Percentiles rank a stretch among this genome's conserved stretches.
These are phyloP conservation scores for Synergus laeviventris DNA, from an alignment of 2,888 invertebrate genomes.

Conservation along the genomic window DNA sequence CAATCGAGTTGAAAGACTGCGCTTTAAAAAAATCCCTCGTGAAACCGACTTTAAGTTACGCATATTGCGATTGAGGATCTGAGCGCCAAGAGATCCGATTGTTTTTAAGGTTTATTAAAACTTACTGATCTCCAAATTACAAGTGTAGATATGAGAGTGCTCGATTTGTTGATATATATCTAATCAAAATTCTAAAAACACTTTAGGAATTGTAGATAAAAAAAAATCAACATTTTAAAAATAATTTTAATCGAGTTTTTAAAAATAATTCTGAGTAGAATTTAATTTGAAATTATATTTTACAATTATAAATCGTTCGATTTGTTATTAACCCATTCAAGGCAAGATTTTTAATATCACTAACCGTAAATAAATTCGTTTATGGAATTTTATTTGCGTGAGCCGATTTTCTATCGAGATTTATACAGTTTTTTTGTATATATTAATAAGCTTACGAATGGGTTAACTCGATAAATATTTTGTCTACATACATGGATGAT, in stretches of 20 bases:
- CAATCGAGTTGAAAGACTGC: constrained; percentile 35
- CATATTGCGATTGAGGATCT: constrained; percentile 28
- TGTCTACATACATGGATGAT: neutral
- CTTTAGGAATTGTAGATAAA: constrained; percentile 16
- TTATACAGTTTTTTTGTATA: constrained; percentile 29
- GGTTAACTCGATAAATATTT: constrained; percentile 19
- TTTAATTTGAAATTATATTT: constrained; percentile 12
- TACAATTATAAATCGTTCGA: constrained; percentile 11
- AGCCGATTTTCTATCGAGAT: constrained; percentile 13
- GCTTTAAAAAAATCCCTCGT: neutral
- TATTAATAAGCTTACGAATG: constrained; percentile 22
- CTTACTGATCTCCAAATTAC: constrained; percentile 39
- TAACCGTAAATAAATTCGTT: constrained; percentile 4
- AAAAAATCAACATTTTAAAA: constrained; percentile 10
- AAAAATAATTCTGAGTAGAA: neutral
- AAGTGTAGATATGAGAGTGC: constrained; percentile 32
- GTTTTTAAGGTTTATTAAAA: constrained; percentile 39
- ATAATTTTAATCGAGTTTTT: neutral
- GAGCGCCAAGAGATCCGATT: constrained; percentile 26
- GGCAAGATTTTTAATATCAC: neutral
- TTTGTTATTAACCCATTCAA: constrained; percentile 32
- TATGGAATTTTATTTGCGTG: neutral
- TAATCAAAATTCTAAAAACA: constrained; percentile 23
- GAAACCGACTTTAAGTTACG: neutral
- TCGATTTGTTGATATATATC: constrained; percentile 35